Conservation (phyloP, 2,888 invertebrate species). For the Pachydiplax longipennis region DNA sequence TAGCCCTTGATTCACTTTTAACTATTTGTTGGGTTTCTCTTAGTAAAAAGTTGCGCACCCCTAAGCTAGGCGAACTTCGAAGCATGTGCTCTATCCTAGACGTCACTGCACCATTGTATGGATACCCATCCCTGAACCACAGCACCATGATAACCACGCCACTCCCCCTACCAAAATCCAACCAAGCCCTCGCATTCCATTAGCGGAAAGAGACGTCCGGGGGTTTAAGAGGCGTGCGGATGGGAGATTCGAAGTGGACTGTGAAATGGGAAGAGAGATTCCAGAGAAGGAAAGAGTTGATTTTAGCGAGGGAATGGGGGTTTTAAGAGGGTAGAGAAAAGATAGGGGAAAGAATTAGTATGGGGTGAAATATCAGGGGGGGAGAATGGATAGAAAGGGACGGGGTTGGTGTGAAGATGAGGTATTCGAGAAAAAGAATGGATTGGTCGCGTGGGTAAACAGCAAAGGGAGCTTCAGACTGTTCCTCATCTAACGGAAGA, state of each 20-base stretch:
- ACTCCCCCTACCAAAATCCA: not conserved
- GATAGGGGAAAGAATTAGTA: too few relatives aligned
- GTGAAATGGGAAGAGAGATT: not conserved
- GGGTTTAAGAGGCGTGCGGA: not conserved
- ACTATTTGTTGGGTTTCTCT: too few relatives aligned
- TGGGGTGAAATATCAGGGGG: not conserved
- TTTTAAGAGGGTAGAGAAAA: too few relatives aligned
- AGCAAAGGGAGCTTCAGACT: too few relatives aligned
- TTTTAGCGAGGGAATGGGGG: not conserved
- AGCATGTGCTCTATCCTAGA: too few relatives aligned
- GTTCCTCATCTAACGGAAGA: not conserved
- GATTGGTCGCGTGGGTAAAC: not conserved
- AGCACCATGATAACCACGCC: not conserved
- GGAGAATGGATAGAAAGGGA: not conserved
- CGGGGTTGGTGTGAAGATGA: not conserved
- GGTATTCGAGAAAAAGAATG: not conserved
- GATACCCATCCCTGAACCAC: not conserved
- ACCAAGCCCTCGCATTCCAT: not conserved
- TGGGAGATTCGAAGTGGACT: not conserved
- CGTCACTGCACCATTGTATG: too few relatives aligned
- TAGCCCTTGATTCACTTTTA: too few relatives aligned
- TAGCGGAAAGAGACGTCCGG: slow-evolving; percentile 1
- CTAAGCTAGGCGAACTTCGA: too few relatives aligned
- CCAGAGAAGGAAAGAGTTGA: not conserved
- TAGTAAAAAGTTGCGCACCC: too few relatives aligned